A percentile compares a stretch with the other conserved stretches of the same genome.
phyloP scores from a whole-genome alignment of 2,113 vertebrate species.

The Coryphaenoides rupestris region DNA sequence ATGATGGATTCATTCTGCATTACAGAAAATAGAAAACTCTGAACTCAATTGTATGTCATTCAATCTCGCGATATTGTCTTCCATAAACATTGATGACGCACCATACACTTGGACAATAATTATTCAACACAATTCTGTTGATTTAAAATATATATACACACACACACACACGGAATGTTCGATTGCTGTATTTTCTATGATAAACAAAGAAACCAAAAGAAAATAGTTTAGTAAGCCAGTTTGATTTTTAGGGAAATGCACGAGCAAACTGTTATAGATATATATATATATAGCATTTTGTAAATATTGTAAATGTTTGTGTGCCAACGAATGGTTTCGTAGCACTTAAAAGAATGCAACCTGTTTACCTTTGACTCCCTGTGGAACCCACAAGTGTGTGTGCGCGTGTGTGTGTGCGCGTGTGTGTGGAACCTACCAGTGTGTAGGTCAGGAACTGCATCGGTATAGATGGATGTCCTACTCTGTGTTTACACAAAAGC shows the following conservation, averaged over 20 bases:
- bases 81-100: background rate
- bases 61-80: conserved; percentile 20
- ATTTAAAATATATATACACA: no score
- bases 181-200: background rate
- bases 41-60: conserved; percentile 32
- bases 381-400: conserved; percentile 29
- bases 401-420: conserved; percentile 27
- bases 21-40: conserved; percentile 1
- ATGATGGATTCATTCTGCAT: conserved; percentile 12
- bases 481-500: conserved; percentile 9
- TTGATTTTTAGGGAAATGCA: conserved; percentile 49
- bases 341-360: conserved; percentile 68
- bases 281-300: conserved; percentile 42
- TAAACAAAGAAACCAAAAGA: background rate
- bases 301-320: conserved; percentile 61
- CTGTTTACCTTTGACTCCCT: conserved; percentile 50
- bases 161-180: no score
- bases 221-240: background rate
- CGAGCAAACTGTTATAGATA: no score
- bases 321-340: conserved; percentile 66
- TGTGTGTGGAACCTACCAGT: conserved; percentile 2
- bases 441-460: conserved; percentile 27
- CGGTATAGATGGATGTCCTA: conserved; percentile 30
- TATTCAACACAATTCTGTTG: background rate
- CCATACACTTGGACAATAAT: conserved; percentile 1